Base-by-base conservation (phyloP, 2,113 vertebrate species). In the Onychostoma macrolepis region DNA sequence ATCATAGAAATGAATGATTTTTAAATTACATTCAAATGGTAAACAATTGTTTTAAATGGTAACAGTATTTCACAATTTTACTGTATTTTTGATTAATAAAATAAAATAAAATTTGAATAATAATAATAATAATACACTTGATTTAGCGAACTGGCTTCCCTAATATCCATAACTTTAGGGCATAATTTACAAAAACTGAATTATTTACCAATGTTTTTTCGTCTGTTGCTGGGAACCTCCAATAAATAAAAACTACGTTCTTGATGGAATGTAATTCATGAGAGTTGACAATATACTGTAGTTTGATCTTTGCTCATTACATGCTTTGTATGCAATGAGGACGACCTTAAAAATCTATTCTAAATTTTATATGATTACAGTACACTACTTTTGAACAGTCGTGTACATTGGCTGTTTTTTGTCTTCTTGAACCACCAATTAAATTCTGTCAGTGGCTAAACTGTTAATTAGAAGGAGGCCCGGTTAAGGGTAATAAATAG, bases 401-500 rank as follows among this genome's bases (percentile, higher is more conserved):
- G 1, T 72, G 33, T 19, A 24, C 33, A 38, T 71, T 11, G 8
- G 69, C 17, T 71, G 28, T 33, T 33, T 78, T 36, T 21, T 5
- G 26, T 41, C 21, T 38, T 61, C 53, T 11, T 30, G n/a, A 38
- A 36, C 21, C 21, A 12, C 12, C 33, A 38, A 26, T 80, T 63
- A 41, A 2, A 63, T 80, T 41, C 24, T 63, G 56, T 17, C 56
- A 28, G 56, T 63, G 36, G 12, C 79, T 63, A 41, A 80, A 80
- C n/a, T 28, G 74, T 48, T 19, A 0, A 48, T 77, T 28, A 28
- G 24, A 76, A 48, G 4, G 6, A 77, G 43, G n/a, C 6, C 13
- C 7, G 12, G 43, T 77, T n/a, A 77, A 45, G 72, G 69, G 43
- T 76, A 76, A 76, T 76, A 28, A 72, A 72, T 12, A 72, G 36